Conservation (phyloP, 1,140 invertebrate species). For the Bombus fervidus region DNA sequence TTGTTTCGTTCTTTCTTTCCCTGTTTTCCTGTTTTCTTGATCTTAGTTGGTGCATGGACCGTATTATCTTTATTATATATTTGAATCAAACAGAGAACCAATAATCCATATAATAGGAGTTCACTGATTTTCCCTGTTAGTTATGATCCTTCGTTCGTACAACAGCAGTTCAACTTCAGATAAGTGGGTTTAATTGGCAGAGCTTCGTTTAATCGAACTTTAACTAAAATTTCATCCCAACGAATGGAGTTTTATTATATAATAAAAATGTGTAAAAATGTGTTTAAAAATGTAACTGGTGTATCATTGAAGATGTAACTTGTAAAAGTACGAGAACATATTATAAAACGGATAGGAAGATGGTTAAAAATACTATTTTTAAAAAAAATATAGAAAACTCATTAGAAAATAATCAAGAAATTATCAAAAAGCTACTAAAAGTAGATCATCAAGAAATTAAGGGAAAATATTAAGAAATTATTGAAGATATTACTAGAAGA, state of each 20-base stretch:
- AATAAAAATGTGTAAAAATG: neutral
- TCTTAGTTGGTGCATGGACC: neutral
- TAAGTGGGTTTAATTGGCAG: neutral
- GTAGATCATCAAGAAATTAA: neutral
- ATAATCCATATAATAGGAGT: neutral
- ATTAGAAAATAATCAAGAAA: neutral
- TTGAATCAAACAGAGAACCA: neutral
- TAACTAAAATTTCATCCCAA: no score
- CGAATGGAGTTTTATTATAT: neutral
- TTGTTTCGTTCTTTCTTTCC: neutral
- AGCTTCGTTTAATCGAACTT: neutral
- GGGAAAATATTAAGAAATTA: neutral
- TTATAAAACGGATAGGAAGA: neutral
- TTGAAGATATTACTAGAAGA: no score
- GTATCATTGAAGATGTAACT: no score
- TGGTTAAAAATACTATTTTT: neutral
- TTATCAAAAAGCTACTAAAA: neutral
- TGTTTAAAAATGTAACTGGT: neutral
- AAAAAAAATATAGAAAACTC: neutral
- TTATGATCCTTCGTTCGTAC: no score
- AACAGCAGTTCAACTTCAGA: neutral
- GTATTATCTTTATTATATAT: neutral
- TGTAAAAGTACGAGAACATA: no score
- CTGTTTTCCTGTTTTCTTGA: neutral
- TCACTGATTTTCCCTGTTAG: neutral